Percentiles rank a stretch among this genome's conserved stretches.
Evolutionary conservation across 2,888 invertebrate species (phyloP).

Genomic region (Galeopsomyia nigrocyanea): DNA sequence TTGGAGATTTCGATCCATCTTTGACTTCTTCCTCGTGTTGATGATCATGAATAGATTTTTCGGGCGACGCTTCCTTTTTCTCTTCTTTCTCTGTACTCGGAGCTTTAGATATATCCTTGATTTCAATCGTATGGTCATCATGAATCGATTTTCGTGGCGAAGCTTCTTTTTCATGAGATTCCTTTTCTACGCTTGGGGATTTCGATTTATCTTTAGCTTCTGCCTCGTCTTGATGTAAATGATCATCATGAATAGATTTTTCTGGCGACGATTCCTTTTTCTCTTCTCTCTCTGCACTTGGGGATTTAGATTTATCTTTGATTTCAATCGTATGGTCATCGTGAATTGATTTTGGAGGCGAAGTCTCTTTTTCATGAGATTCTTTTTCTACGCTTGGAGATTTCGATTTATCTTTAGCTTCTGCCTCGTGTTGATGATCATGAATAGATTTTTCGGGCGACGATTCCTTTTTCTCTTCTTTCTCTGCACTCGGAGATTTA

Average conservation of each 20-base stretch:
- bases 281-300: conserved; percentile 42
- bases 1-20: conserved; percentile 33
- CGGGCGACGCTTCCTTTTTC: conserved; percentile 1
- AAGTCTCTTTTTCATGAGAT: background rate
- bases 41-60: background rate
- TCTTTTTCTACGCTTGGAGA: conserved; percentile 37
- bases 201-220: conserved; percentile 35
- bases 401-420: conserved; percentile 7
- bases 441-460: background rate
- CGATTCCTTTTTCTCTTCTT: conserved; percentile 18
- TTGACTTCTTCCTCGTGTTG: too few relatives aligned
- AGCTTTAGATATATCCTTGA: conserved; percentile 30
- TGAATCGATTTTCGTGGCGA: background rate
- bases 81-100: conserved; percentile 38
- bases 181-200: conserved; percentile 32
- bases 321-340: background rate
- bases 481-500: conserved; percentile 38
- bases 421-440: too few relatives aligned
- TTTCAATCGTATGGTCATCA: background rate
- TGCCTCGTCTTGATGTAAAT: background rate
- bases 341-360: background rate
- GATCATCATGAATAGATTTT: conserved; percentile 21
- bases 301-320: conserved; percentile 27
- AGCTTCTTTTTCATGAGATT: background rate
- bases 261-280: conserved; percentile 45